Base-by-base conservation (phyloP, 2,888 invertebrate species). In the Minunthozetes semirufus region DNA sequence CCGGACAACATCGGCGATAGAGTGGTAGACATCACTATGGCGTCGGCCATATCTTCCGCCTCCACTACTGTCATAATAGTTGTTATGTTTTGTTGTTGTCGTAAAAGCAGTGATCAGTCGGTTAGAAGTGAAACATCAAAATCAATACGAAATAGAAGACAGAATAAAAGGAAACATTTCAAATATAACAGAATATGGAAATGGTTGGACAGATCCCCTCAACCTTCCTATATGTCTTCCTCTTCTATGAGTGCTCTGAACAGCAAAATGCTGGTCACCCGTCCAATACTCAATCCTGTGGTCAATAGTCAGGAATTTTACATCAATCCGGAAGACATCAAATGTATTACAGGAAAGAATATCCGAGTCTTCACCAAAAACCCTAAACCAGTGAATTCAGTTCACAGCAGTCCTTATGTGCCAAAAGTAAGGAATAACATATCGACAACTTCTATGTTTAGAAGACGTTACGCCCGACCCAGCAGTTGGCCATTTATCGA, bases 31-130 rank as follows among this genome's bases (percentile, higher is more conserved):
- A 68, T 68, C 15, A 46, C 42, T 1, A 22, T 68, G 13, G 68
- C 68, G 11, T 68, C 68, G 15, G 68, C 68, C 22, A 68, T 68
- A 68, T 68, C 68, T 13, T 42, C 68, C 17, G 68, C 68, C 0
- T 68, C 68, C 2, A 68, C 68, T 42, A 68, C 68, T 42, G 22
- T 68, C n/a, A 42, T 68, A 19, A 68, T 68, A 29, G 68, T 68
- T 13, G 42, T 68, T 1, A 42, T 68, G 46, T 68, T 68, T 22
- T 68, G 68, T 17, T 68, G 68, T 42, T 68, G 68, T 68, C 42
- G 68, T 42, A 38, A 22, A 42, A 33, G 63, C 8, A 33, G 11
- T 63, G 19, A 17, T n/a, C 15, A 19, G 25, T 22, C 19, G 22
- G 25, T 42, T 42, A 42, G 22, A 2, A 25, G 56, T 25, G 22